Percentiles rank a stretch among this genome's conserved stretches.
These are phyloP conservation scores for Drosophila bipectinata DNA, from an alignment of 1,140 invertebrate genomes.

Conservation along the genomic window DNA sequence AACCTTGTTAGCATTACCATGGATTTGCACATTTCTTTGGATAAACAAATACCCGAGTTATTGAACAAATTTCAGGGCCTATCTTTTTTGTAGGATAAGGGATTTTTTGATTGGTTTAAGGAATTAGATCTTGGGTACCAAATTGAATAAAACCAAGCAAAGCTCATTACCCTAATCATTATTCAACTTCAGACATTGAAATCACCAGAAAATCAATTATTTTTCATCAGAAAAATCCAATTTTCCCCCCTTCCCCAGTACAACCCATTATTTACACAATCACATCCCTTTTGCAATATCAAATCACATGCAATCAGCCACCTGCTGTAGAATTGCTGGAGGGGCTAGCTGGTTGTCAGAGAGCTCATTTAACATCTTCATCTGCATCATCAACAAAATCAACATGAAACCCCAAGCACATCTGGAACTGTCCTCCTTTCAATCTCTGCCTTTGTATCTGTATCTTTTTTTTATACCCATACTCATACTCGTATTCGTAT, in stretches of 20 bases:
- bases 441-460: constrained; percentile 18
- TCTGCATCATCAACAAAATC: constrained; percentile 53
- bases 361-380: constrained; percentile 54
- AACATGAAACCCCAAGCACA: constrained; percentile 39
- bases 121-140: too few species aligned
- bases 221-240: background rate
- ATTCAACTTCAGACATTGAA: background rate
- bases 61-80: background rate
- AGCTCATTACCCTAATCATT: background rate
- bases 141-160: background rate
- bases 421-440: constrained; percentile 69
- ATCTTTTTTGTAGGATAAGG: too few species aligned
- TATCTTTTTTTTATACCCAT: background rate
- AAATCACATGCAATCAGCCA: constrained; percentile 58
- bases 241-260: background rate
- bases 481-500: constrained; percentile 10
- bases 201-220: background rate
- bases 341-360: constrained; percentile 13
- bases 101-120: background rate
- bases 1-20: constrained; percentile 39
- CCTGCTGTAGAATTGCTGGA: constrained; percentile 42
- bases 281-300: constrained; percentile 49
- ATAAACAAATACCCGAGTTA: background rate
- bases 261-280: constrained; percentile 23
- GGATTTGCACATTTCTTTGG: constrained; percentile 8